phyloP scores from a whole-genome alignment of 1,140 invertebrate species.

The Aethina tumida region DNA sequence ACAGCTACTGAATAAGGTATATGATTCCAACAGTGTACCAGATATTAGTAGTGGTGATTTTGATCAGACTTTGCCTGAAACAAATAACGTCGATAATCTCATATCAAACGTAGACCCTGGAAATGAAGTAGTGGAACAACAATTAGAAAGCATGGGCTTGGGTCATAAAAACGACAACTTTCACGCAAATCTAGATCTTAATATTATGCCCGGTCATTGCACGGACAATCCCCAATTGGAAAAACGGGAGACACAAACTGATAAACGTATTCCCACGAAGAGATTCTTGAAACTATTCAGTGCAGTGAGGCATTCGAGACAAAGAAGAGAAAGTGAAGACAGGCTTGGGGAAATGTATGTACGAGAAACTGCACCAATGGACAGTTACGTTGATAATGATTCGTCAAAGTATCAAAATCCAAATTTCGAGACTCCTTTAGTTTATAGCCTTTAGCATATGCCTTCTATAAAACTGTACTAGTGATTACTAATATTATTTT shows the following conservation, averaged over 20 bases:
- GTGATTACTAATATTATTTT: constrained; percentile 1
- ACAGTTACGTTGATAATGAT: neutral
- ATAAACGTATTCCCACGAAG: constrained; percentile 2
- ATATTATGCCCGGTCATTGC: neutral
- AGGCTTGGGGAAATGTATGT: constrained; percentile 11
- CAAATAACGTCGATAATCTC: neutral
- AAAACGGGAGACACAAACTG: constrained; percentile 6
- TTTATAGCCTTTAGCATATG: constrained; percentile 7
- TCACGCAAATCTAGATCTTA: constrained; percentile 7
- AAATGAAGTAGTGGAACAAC: constrained; percentile 10
- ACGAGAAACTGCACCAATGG: neutral
- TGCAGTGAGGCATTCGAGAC: constrained; percentile 7
- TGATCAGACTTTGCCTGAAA: neutral
- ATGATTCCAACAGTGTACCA: neutral
- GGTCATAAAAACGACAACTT: constrained; percentile 10
- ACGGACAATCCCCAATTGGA: constrained; percentile 1
- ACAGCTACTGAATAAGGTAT: constrained; percentile 4
- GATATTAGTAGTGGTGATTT: neutral
- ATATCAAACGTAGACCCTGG: too few relatives aligned
- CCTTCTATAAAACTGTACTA: neutral
- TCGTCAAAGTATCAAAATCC: constrained; percentile 1
- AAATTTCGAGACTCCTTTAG: constrained; percentile 7
- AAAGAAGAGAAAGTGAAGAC: constrained; percentile 9
- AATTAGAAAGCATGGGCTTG: constrained; percentile 12
- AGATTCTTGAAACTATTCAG: constrained; percentile 9